A percentile compares a stretch with the other conserved stretches of the same genome.
Evolutionary conservation across 1,140 invertebrate species (phyloP).

Genomic region (Meloidogyne floridensis): DNA sequence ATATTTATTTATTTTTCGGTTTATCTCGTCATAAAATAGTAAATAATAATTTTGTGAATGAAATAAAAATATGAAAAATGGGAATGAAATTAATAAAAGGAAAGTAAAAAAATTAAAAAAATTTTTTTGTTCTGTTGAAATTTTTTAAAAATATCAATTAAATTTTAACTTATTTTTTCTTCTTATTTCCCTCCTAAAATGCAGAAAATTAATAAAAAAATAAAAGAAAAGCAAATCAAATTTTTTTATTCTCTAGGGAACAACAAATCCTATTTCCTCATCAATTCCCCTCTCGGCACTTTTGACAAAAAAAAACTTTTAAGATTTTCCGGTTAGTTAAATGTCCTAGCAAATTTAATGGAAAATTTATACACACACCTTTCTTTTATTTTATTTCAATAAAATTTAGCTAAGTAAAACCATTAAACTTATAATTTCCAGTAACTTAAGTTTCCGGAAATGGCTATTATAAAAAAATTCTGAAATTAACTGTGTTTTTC

Average conservation of each 20-base stretch:
- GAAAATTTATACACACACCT: too few relatives aligned
- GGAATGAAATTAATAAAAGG: neutral
- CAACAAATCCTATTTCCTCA: neutral
- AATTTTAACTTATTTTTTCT: neutral
- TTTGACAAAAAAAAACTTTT: neutral
- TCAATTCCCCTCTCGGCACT: neutral
- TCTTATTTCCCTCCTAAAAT: neutral
- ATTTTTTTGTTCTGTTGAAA: too few relatives aligned
- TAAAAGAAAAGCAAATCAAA: neutral
- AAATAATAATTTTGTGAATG: too few relatives aligned
- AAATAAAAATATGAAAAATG: neutral
- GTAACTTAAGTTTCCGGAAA: too few relatives aligned
- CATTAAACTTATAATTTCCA: too few relatives aligned
- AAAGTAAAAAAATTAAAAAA: neutral
- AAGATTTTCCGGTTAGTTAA: neutral
- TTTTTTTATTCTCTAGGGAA: neutral
- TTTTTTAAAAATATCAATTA: too few relatives aligned
- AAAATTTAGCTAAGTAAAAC: too few relatives aligned
- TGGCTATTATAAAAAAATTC: too few relatives aligned
- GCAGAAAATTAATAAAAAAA: neutral
- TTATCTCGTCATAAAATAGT: conserved; percentile 2
- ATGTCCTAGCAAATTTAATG: too few relatives aligned
- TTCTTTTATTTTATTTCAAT: too few relatives aligned
- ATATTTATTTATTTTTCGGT: neutral
- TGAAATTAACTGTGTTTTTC: too few relatives aligned